phyloP scores from a whole-genome alignment of 2,888 invertebrate species.

The Ryuthela nishihirai region DNA sequence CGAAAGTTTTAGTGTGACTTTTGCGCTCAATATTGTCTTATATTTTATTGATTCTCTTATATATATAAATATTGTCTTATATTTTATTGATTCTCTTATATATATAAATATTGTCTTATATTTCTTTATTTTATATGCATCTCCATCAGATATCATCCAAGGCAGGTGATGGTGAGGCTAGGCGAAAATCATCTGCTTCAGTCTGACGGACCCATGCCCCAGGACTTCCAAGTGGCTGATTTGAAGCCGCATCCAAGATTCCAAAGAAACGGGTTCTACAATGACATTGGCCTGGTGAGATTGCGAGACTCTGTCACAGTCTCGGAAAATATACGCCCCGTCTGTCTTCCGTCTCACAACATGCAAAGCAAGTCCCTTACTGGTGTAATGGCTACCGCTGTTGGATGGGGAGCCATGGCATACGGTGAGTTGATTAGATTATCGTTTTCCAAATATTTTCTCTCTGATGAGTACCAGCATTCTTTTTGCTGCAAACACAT shows the following conservation, averaged over 20 bases:
- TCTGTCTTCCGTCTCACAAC: conserved; percentile 70
- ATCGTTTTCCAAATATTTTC: too few relatives aligned
- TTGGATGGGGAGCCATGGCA: conserved; percentile 90
- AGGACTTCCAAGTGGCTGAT: conserved; percentile 48
- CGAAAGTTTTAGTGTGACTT: too few relatives aligned
- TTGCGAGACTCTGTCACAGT: conserved; percentile 69
- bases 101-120: too few relatives aligned
- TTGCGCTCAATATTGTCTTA: too few relatives aligned
- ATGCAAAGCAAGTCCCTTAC: conserved; percentile 60
- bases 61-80: too few relatives aligned
- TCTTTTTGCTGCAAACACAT: too few relatives aligned
- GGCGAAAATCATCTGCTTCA: conserved; percentile 82
- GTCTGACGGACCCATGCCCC: conserved; percentile 77
- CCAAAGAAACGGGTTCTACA: conserved; percentile 84
- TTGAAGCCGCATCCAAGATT: conserved; percentile 71
- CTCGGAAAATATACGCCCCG: conserved; percentile 79
- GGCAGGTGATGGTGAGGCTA: conserved; percentile 75
- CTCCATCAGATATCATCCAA: conserved; percentile 23
- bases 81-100: too few relatives aligned
- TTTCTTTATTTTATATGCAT: too few relatives aligned
- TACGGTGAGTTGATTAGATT: conserved; percentile 60
- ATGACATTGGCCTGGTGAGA: conserved; percentile 82
- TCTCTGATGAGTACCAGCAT: too few relatives aligned
- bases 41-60: too few relatives aligned
- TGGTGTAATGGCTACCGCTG: conserved; percentile 75